phyloP scores from a whole-genome alignment of 1,140 invertebrate species.

The Lepidotrigona ventralis region DNA sequence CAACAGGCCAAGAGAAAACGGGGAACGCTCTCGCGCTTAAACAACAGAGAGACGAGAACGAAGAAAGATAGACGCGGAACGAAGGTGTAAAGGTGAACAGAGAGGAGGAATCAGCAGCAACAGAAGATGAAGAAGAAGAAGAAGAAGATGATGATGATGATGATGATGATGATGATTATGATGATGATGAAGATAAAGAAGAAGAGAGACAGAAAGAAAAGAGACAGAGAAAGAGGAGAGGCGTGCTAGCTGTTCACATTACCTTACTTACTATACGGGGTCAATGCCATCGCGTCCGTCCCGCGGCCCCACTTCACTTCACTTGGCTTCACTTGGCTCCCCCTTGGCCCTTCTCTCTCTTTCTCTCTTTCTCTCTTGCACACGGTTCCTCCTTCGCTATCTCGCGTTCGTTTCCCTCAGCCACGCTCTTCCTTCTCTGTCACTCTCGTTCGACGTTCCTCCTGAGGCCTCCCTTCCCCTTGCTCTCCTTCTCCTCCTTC shows the following conservation, averaged over 20 bases:
- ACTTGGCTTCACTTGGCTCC: slow-evolving; percentile 63
- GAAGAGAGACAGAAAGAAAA: neutral
- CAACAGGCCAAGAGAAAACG: slow-evolving; percentile 30
- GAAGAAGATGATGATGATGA: slow-evolving; percentile 6
- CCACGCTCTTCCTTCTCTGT: slow-evolving; percentile 8
- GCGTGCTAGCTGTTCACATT: slow-evolving; percentile 74
- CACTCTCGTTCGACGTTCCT: slow-evolving; percentile 23
- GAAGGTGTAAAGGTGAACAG: neutral
- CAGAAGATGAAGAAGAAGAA: too few species aligned
- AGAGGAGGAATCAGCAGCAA: neutral
- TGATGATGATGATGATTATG: slow-evolving; percentile 1
- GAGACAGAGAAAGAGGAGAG: slow-evolving; percentile 19
- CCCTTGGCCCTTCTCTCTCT: slow-evolving; percentile 45
- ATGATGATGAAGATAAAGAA: slow-evolving; percentile 5
- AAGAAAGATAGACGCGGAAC: neutral
- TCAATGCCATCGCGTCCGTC: slow-evolving; percentile 75
- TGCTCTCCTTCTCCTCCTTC: neutral
- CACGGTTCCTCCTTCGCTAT: slow-evolving; percentile 38
- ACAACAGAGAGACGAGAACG: neutral
- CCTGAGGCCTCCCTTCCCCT: slow-evolving; percentile 40
- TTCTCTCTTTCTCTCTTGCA: slow-evolving; percentile 27
- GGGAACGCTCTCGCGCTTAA: neutral
- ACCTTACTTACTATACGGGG: slow-evolving; percentile 75
- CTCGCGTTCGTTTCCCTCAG: slow-evolving; percentile 29
- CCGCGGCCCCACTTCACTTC: slow-evolving; percentile 73